Base-by-base conservation (phyloP, 92 coral and sea anemone species). In the Pocillopora grandis region DNA sequence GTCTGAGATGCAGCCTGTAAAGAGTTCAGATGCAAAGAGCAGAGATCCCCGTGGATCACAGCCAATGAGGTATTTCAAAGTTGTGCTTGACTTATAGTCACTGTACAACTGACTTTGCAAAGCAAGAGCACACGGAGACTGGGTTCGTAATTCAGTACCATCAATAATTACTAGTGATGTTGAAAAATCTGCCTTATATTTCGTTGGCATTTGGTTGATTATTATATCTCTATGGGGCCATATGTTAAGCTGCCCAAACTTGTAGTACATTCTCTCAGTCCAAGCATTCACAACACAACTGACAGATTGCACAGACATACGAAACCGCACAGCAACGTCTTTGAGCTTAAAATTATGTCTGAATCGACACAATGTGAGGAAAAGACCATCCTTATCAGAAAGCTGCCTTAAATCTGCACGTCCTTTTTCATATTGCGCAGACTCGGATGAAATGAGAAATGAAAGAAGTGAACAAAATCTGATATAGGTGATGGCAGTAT, bases 1-100 rank as follows among this genome's bases (percentile, higher is more conserved):
- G 59, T 87, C 90, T 71, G 90, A 87, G n/a, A 83, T 71, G 68
- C 83, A 83, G 35, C 88, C 91, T 83, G 91, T 88, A 72, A 88
- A 88, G 15, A 88, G 71, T 60, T 88, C 88, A 17, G 91, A 83
- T 19, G 83, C 88, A 88, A 88, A 88, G 27, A 83, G 48, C 23
- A 88, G 60, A 75, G 91, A 5, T 70, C 91, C 88, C 52, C 79
- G 84, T n/a, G 84, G 88, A 64, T 88, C 91, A 88, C 91, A 88
- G 62, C 87, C 88, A 27, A 88, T 76, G 63, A 88, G 66, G 27
- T 74, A 65, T 61, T 83, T 88, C 19, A 88, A 82, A 20, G 89
- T 85, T 66, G 89, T 85, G 62, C 89, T 85, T 36, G 79, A 85
- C 71, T 85, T 85, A 69, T 85, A 85, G 52, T 85, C 89, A 78